Evolutionary conservation across 2,113 vertebrate species (phyloP), one percentile per base, ranked within the genome.

Genomic region (Menidia beryllina): DNA sequence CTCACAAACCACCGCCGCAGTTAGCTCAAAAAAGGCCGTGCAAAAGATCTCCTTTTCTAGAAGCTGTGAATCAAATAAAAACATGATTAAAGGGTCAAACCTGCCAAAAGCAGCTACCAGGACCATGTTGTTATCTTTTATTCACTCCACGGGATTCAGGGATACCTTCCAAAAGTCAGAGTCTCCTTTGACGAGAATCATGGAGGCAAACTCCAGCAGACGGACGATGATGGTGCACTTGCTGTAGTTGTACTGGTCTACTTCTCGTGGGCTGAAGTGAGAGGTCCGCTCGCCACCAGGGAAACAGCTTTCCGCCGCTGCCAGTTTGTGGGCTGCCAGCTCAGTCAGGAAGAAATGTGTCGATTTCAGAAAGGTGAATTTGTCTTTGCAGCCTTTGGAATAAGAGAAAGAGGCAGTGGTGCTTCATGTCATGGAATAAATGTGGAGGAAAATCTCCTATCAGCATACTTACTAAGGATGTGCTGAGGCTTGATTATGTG

Each of bases 161-260:
- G 1, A 20, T 75, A 98, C 98, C 96, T 96, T 94, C 91, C 92
- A 96, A 56, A 94, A 89, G 21, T 95, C 94, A 19, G 93, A 84
- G 59, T 93, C 94, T 67, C 89, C 92, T 1, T 85, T 88, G 41
- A 88, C 90, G 23, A 99, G 86, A 66, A 98, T 91, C 85, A 94
- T 91, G 0, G 94, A 93, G 77, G 91, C 86, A 70, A 98, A 98
- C 80, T 96, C 96, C 89, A 99, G 88, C 72, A 97, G 81, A 20
- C 98, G 93, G 9, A 99, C 96, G 0, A 94, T 79, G 62, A 97
- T 93, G 51, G 96, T 97, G 45, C 97, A 98, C 81, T 98, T 98
- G 91, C 91, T 96, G 76, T 96, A 97, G 86, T 91, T 96, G 85
- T 98, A 99, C 38, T 85, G 78, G 41, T 99, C 97, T 56, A 76